Evolutionary conservation across 2,888 invertebrate species (phyloP).

Genomic region (Falcaria lacertinaria): DNA sequence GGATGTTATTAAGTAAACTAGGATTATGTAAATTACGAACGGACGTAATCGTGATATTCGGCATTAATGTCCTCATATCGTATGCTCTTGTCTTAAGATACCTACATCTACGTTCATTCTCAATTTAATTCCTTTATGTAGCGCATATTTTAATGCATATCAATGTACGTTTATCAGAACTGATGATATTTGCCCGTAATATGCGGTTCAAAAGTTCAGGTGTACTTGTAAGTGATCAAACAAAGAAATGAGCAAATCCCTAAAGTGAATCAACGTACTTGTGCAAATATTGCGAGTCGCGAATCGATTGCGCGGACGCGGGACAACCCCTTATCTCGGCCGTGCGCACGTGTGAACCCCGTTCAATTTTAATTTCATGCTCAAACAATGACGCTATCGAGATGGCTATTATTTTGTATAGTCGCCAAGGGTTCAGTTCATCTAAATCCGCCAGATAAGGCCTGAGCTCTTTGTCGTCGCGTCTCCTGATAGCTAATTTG

Average conservation of each 20-base stretch:
- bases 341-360: conserved; percentile 77
- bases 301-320: conserved; percentile 59
- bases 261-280: conserved; percentile 61
- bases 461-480: conserved; percentile 67
- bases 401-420: conserved; percentile 76
- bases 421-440: conserved; percentile 72
- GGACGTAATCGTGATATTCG: too few relatives aligned
- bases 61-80: too few relatives aligned
- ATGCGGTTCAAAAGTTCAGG: conserved; percentile 38
- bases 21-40: too few relatives aligned
- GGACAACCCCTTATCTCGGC: conserved; percentile 71
- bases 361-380: conserved; percentile 80
- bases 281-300: conserved; percentile 55
- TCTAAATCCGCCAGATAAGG: conserved; percentile 77
- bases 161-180: too few relatives aligned
- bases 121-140: too few relatives aligned
- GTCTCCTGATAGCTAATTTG: conserved; percentile 70
- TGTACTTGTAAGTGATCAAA: conserved; percentile 54
- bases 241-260: conserved; percentile 71
- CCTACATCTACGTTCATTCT: too few relatives aligned
- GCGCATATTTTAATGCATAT: too few relatives aligned
- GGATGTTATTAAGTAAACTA: too few relatives aligned
- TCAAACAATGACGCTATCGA: conserved; percentile 79
- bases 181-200: conserved; percentile 10
- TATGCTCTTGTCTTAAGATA: too few relatives aligned